Evolutionary conservation across 2,888 invertebrate genomes (phyloP).

Genomic region (Boloria euphrosyne): DNA sequence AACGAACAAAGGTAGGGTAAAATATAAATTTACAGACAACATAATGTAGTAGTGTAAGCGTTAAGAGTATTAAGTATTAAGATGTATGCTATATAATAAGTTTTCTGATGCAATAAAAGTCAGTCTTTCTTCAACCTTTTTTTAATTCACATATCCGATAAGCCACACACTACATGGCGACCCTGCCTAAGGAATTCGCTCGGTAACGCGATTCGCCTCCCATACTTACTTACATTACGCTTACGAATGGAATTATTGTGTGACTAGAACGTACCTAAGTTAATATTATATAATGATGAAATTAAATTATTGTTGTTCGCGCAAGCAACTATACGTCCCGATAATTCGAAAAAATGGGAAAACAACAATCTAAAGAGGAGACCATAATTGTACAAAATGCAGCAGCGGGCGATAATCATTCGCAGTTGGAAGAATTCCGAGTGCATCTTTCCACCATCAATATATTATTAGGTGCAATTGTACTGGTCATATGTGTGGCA

Average conservation of each 20-base stretch:
- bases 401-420: no score
- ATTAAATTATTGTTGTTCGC: constrained; percentile 3
- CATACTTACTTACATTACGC: not conserved
- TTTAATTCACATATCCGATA: no score
- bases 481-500: not conserved
- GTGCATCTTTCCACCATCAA: no score
- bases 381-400: not conserved
- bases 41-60: no score
- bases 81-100: no score
- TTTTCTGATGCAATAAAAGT: no score
- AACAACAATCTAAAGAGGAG: constrained; percentile 1
- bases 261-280: not conserved
- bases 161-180: not conserved
- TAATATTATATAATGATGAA: not conserved
- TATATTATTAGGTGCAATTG: no score
- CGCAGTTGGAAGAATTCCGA: no score
- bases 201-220: constrained; percentile 1
- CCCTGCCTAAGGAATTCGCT: not conserved
- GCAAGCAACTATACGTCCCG: not conserved
- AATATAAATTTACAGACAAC: no score
- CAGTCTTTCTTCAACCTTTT: no score
- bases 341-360: not conserved
- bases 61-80: no score
- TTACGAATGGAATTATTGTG: constrained; percentile 1
- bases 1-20: no score